phyloP scores from a whole-genome alignment of 2,888 invertebrate genomes.

The Latheticus oryzae region DNA sequence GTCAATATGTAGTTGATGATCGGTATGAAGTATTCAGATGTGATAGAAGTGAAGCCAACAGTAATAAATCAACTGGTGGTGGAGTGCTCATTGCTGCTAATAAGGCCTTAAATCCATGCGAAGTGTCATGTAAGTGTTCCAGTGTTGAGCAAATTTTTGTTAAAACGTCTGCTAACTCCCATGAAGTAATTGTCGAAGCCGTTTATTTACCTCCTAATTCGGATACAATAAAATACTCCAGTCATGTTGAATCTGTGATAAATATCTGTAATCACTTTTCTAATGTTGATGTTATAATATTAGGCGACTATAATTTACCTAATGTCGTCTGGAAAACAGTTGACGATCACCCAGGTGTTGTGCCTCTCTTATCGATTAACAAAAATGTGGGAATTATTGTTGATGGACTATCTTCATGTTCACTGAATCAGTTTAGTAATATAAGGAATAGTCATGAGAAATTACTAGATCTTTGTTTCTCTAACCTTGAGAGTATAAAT shows the following conservation, averaged over 20 bases:
- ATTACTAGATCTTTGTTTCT: constrained; percentile 1
- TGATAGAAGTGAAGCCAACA: constrained; percentile 6
- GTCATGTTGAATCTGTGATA: constrained; percentile 3
- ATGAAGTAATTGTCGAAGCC: background rate
- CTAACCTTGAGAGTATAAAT: constrained; percentile 1
- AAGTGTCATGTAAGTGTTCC: background rate
- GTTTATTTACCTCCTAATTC: background rate
- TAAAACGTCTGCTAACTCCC: background rate
- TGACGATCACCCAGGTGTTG: constrained; percentile 3
- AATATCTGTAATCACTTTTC: constrained; percentile 1
- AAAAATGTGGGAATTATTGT: constrained; percentile 1
- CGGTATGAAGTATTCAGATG: background rate
- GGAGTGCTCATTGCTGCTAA: background rate
- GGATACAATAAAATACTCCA: background rate
- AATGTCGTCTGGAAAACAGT: background rate
- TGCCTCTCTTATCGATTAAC: background rate
- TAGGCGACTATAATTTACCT: constrained; percentile 1
- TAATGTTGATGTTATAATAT: background rate
- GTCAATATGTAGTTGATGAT: background rate
- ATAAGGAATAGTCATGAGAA: background rate
- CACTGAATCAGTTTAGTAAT: constrained; percentile 6
- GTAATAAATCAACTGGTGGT: constrained; percentile 2
- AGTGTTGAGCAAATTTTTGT: constrained; percentile 3
- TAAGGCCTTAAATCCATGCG: background rate
- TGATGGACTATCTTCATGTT: constrained; percentile 2